Conservation (phyloP, 1,140 invertebrate species). For the Lepidurus couesii region DNA sequence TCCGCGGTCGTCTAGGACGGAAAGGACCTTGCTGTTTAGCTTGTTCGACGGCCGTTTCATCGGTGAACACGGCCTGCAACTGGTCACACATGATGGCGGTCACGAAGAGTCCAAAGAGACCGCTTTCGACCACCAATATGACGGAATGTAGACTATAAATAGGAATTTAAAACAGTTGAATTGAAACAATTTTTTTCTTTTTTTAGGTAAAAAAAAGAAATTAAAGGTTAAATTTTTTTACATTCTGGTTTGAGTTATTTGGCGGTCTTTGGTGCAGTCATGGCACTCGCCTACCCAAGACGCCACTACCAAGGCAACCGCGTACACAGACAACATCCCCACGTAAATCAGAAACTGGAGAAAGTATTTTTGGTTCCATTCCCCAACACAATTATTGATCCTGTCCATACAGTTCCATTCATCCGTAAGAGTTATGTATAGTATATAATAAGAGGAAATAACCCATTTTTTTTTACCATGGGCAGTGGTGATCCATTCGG, state of each 20-base stretch:
- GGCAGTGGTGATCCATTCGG: slow-evolving; percentile 88
- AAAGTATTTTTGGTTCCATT: slow-evolving; percentile 90
- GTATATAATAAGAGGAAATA: slow-evolving; percentile 28
- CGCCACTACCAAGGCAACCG: slow-evolving; percentile 61
- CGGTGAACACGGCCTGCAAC: slow-evolving; percentile 72
- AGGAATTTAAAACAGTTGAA: no score
- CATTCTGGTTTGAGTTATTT: slow-evolving; percentile 68
- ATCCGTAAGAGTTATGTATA: not conserved
- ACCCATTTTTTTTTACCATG: slow-evolving; percentile 52
- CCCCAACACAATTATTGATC: slow-evolving; percentile 92
- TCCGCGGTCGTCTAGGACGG: slow-evolving; percentile 59
- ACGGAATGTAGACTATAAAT: slow-evolving; percentile 70
- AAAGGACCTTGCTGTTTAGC: slow-evolving; percentile 59
- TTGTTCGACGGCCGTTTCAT: slow-evolving; percentile 76
- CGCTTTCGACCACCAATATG: slow-evolving; percentile 72
- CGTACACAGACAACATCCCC: slow-evolving; percentile 60
- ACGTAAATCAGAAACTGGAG: slow-evolving; percentile 84
- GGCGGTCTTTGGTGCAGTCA: slow-evolving; percentile 59
- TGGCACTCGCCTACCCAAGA: slow-evolving; percentile 70
- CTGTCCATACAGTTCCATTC: slow-evolving; percentile 45
- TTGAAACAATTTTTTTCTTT: no score
- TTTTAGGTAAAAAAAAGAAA: not conserved
- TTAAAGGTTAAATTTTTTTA: slow-evolving; percentile 54
- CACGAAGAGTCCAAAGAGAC: slow-evolving; percentile 84
- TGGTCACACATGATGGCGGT: slow-evolving; percentile 84